These are phyloP conservation scores for Arothron firmamentum DNA, from an alignment of 2,113 vertebrate species.

Conservation along the genomic window DNA sequence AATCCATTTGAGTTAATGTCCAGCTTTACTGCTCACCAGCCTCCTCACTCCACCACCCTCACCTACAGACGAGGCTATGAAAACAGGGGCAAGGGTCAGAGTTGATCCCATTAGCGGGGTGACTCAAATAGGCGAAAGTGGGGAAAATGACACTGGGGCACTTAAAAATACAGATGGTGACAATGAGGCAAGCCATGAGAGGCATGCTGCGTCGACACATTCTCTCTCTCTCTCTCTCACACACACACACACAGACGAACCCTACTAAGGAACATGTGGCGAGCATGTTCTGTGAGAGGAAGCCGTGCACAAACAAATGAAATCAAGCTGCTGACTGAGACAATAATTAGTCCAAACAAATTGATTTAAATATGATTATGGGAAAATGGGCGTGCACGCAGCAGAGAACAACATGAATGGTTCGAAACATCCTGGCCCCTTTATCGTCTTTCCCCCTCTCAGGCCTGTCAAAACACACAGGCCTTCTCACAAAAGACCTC, in stretches of 20 bases:
- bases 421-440: conserved; percentile 15
- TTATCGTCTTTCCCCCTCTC: conserved; percentile 44
- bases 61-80: conserved; percentile 34
- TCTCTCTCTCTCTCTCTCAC: not conserved
- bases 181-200: conserved; percentile 9
- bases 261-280: conserved; percentile 19
- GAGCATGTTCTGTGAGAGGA: too few relatives aligned
- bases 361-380: conserved; percentile 30
- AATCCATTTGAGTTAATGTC: conserved; percentile 61
- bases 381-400: conserved; percentile 20
- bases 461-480: conserved; percentile 63
- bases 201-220: not conserved
- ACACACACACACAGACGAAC: conserved; percentile 15
- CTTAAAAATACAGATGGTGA: conserved; percentile 10
- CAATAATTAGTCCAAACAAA: conserved; percentile 38
- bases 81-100: conserved; percentile 41
- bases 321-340: conserved; percentile 47
- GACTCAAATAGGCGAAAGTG: conserved; percentile 49
- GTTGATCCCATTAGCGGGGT: conserved; percentile 55
- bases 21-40: conserved; percentile 39
- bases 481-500: conserved; percentile 39
- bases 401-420: conserved; percentile 15
- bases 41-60: not conserved
- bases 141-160: conserved; percentile 38
- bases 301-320: conserved; percentile 2